Base-by-base conservation (phyloP, 2,888 invertebrate species). In the Chaitophorus viminalis region DNA sequence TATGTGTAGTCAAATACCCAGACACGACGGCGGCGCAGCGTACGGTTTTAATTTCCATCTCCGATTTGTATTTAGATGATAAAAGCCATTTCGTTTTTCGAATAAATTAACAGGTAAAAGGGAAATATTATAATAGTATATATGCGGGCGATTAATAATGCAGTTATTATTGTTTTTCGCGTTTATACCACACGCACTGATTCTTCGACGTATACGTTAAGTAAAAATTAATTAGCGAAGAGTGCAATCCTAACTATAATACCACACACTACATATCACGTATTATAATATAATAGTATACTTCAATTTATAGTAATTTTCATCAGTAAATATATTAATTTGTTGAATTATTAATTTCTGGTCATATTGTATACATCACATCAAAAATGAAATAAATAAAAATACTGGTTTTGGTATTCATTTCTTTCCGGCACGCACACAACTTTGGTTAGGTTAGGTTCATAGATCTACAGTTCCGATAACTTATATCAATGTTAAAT, bases 21-120 rank as follows among this genome's bases (percentile, higher is more conserved):
- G n/a, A 65, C 25, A 8, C 29, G 25, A 21, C 70, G 52, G 33
- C 33, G n/a, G n/a, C 52, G 31, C 29, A 5, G 8, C 4, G 29
- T 46, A 46, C 68, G 17, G 18, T 29, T 82, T 82, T 70, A 82
- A 70, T 82, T 70, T 68, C 21, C 46, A 68, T 31, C 68, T 25
- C 70, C 31, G 31, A 82, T 70, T 82, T 21, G 68, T 82, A 70
- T 82, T 31, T 70, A 82, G n/a, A n/a, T 46, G 21, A 25, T 82
- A 31, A 70, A 77, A 82, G 72, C 72, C 70, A 72, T 82, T 72
- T 33, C 31, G 33, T 70, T 82, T 68, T 33, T n/a, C n/a, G 52
- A 82, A 82, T 82, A 82, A 52, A 82, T 82, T 82, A 52, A 33
- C 60, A 25, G 17, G n/a, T 46, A 70, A 82, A 68, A 68, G 46